Base-by-base conservation (phyloP, 2,888 invertebrate species). In the Trachelus stipa region DNA sequence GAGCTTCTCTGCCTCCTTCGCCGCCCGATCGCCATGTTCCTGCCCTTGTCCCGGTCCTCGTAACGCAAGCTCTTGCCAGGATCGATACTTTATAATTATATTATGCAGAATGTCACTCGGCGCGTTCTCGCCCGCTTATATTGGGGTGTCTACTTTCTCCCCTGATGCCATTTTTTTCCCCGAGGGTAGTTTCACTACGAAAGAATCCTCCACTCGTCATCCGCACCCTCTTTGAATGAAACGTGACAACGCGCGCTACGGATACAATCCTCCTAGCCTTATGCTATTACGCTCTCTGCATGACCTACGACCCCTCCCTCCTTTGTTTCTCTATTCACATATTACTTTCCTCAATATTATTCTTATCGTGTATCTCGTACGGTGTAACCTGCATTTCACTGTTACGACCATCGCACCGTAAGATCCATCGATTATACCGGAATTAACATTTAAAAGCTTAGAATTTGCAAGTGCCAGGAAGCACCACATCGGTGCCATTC, bases 371-470 rank as follows among this genome's bases (percentile, higher is more conserved):
- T 15, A 15, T 40, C 40, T 40, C 6, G 0, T 15, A 15, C 6
- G 15, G 6, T 6, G 40, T 15, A 40, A 15, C 40, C 15, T 40
- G 40, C 15, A 4, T 40, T 40, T 40, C 40, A 0, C 15, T 15
- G 15, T 40, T 40, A 40, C 40, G 4, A 15, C 15, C 4, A 15
- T 15, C 40, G n/a, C 23, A 4, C 69, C 69, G 69, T 15, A 69
- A 30, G n/a, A 30, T 69, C 69, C 83, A 86, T 87, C 85, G 85
- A 88, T 86, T 86, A 87, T 86, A 77, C 77, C 34, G 80, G 78
- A 85, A 87, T 87, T 87, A 87, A 86, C 84, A 87, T 86, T 86
- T 83, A 85, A 85, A 85, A 84, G 85, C 83, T 85, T 83, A 84
- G 87, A 88, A 86, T 88, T 87, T 85, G 85, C 86, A 87, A 87